Conservation (phyloP, 2,113 vertebrate genomes). For the Mormyrus iriodes region DNA sequence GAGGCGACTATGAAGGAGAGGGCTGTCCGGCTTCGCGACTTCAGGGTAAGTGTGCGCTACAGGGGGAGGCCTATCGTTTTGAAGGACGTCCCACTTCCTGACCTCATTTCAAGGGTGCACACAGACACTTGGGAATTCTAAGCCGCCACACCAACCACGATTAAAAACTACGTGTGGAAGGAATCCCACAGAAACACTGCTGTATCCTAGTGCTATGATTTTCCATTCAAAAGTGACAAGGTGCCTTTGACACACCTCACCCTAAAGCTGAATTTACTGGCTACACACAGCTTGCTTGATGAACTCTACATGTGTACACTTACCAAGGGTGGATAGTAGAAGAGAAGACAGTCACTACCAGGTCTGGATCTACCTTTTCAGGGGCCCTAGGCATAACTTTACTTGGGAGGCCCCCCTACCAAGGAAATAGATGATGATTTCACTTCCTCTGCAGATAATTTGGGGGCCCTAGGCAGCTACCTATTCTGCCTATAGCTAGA, state of each 20-base stretch:
- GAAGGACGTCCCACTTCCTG: neutral
- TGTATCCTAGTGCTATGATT: neutral
- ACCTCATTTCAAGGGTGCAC: neutral
- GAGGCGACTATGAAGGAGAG: constrained; percentile 44
- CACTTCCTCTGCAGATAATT: neutral
- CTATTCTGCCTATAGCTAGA: neutral
- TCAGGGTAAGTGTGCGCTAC: constrained; percentile 48
- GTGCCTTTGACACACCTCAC: neutral
- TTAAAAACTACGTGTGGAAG: neutral
- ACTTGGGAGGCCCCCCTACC: neutral
- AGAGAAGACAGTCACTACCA: neutral
- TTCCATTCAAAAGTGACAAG: neutral
- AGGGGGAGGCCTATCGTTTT: too few relatives aligned
- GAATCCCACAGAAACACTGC: neutral
- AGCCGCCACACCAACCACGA: neutral
- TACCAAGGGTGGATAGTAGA: neutral
- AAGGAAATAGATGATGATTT: neutral
- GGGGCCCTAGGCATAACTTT: neutral
- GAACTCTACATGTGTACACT: neutral
- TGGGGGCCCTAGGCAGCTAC: neutral
- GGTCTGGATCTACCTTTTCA: neutral
- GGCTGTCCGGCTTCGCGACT: constrained; percentile 49
- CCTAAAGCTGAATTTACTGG: neutral
- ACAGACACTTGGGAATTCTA: neutral
- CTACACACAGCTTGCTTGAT: neutral